Evolutionary conservation across 2,888 invertebrate species (phyloP).

Genomic region (Orthosia gothica): DNA sequence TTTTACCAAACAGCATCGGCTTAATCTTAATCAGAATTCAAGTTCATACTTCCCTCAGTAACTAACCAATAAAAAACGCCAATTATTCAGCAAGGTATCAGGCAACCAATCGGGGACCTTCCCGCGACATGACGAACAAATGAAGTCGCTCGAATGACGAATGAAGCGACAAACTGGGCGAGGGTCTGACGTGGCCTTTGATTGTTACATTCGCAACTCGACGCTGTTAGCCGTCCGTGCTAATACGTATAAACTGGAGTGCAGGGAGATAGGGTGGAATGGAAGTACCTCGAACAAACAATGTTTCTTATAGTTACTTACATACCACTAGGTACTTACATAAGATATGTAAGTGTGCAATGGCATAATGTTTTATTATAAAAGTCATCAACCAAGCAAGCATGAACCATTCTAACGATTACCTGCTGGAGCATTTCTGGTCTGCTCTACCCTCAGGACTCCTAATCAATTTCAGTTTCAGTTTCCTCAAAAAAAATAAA

Average conservation of each 20-base stretch:
- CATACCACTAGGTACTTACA: too few relatives aligned
- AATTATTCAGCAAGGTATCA: slow-evolving; percentile 27
- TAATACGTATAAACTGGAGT: slow-evolving; percentile 63
- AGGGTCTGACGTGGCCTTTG: slow-evolving; percentile 74
- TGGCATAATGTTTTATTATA: too few relatives aligned
- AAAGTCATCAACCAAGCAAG: too few relatives aligned
- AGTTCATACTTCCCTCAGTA: not conserved
- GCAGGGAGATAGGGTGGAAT: slow-evolving; percentile 24
- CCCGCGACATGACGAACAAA: slow-evolving; percentile 55
- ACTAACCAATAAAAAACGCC: slow-evolving; percentile 15
- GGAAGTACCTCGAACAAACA: slow-evolving; percentile 33
- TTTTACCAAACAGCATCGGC: not conserved
- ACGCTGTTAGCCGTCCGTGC: slow-evolving; percentile 60
- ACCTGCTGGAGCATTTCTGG: too few relatives aligned
- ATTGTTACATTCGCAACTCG: slow-evolving; percentile 74
- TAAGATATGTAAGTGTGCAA: too few relatives aligned
- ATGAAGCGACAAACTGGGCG: slow-evolving; percentile 75
- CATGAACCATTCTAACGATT: too few relatives aligned
- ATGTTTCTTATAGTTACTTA: not conserved
- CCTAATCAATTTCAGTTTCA: too few relatives aligned
- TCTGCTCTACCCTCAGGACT: too few relatives aligned
- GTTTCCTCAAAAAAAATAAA: too few relatives aligned
- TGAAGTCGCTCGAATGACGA: slow-evolving; percentile 72
- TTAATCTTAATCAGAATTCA: slow-evolving; percentile 1
- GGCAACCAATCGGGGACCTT: slow-evolving; percentile 20